Evolutionary conservation across 2,113 vertebrate genomes (phyloP).

Genomic region (Zosterops borbonicus): DNA sequence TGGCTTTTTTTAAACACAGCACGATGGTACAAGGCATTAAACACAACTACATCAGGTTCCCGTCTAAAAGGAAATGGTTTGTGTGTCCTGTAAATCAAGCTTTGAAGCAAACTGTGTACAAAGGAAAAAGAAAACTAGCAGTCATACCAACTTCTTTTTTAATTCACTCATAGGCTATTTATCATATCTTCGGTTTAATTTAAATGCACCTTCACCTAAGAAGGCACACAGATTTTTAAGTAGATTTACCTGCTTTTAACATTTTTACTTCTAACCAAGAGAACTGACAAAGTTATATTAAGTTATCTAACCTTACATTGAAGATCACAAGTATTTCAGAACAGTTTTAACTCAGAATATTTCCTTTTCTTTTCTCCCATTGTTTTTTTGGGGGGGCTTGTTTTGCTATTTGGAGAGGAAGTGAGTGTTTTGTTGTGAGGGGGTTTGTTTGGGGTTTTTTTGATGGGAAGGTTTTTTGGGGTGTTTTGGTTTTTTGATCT

Average conservation of each 20-base stretch:
- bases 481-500: not conserved
- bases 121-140: not conserved
- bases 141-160: not conserved
- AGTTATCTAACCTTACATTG: not conserved
- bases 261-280: not conserved
- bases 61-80: constrained; percentile 41
- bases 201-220: not conserved
- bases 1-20: constrained; percentile 49
- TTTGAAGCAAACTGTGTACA: not conserved
- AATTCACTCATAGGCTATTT: not conserved
- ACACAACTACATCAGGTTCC: constrained; percentile 10
- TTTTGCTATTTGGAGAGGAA: not conserved
- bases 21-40: not conserved
- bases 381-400: not conserved
- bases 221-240: not conserved
- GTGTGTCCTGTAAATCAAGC: constrained; percentile 9
- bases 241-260: not conserved
- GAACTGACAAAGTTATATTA: not conserved
- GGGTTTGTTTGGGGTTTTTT: not conserved
- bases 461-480: not conserved
- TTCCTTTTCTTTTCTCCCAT: accelerated
- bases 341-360: not conserved
- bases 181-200: not conserved
- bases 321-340: not conserved
- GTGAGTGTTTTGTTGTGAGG: not conserved